Base-by-base conservation (phyloP, 2,888 invertebrate species). In the Lysandra bellargus region DNA sequence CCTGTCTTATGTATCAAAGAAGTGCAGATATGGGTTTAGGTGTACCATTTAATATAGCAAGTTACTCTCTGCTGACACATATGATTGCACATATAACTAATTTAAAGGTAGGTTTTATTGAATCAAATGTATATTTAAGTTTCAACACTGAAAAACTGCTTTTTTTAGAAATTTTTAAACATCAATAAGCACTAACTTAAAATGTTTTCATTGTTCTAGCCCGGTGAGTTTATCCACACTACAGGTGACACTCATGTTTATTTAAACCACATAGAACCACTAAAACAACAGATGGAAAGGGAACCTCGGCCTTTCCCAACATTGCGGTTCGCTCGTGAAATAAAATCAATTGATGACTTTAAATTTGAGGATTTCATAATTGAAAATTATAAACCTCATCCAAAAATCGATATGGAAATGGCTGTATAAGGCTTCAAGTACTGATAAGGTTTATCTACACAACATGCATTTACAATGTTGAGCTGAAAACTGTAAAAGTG, bases 11-110 rank as follows among this genome's bases (percentile, higher is more conserved):
- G 83, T 99, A 99, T 89, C 99, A 99, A 91, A 95, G 99, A 83
- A 99, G 99, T 85, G 99, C 98, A 7, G 99, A 99, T 88, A 98
- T 99, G 97, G 99, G 99, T 2, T 95, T 99, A 1, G 99, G 99
- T n/a, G 99, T 99, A 0, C 99, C 99, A 14, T 99, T 99, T 90
- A 99, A 99, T 91, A 98, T 99, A 84, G 99, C 99, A 78, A 99
- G 99, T 85, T 99, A 99, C 91, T 96, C 99, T 1, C 90, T 99
- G 49, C 95, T 99, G 3, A 99, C 99, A 2, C 97, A 97, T 85
- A 99, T 99, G 98, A 97, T 99, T 83, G 99, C 99, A 40, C 98
- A 99, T 87, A 96, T 99, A 33, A 98, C 98, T n/a, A 96, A 96
- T 75, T 94, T 99, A 74, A 97, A 98, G 95, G 98, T 97, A 87